A percentile compares a stretch with the other conserved stretches of the same genome.
These are phyloP conservation scores for Tympanoctomys barrerae DNA, from an alignment of 2,797 vertebrate genomes.

Conservation along the genomic window DNA sequence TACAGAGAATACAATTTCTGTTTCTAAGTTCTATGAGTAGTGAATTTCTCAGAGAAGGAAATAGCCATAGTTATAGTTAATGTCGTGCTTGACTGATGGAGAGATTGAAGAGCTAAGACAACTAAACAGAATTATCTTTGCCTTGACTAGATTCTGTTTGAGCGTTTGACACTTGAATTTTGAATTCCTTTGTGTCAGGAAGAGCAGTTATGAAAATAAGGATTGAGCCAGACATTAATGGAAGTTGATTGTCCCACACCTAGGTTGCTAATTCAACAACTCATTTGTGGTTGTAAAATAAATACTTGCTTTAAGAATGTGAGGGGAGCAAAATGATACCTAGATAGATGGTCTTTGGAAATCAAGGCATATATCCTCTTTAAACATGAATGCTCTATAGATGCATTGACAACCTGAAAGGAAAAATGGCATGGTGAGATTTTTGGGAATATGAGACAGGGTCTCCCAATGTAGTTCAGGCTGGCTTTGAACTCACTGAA, in stretches of 20 bases:
- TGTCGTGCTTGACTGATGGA: neutral
- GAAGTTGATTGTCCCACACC: neutral
- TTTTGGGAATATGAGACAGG: neutral
- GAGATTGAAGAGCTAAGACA: neutral
- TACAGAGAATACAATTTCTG: neutral
- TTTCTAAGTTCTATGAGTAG: neutral
- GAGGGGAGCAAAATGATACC: neutral
- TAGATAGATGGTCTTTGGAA: neutral
- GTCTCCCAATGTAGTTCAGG: neutral
- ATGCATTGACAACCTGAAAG: conserved; percentile 38
- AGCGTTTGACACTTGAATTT: neutral
- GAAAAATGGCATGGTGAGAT: conserved; percentile 24
- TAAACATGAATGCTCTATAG: neutral
- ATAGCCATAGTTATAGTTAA: neutral
- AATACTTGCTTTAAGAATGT: conserved; percentile 30
- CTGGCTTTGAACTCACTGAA: neutral
- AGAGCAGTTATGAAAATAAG: neutral
- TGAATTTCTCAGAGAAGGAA: neutral
- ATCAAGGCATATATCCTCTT: neutral
- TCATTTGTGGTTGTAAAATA: conserved; percentile 24
- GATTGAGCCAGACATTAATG: neutral
- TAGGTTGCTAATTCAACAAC: neutral
- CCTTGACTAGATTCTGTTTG: neutral
- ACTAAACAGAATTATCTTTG: neutral
- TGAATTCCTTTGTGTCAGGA: neutral